Evolutionary conservation across 2,113 vertebrate species (phyloP), one percentile per base, ranked within the genome.

Genomic region (Etia nguti): DNA sequence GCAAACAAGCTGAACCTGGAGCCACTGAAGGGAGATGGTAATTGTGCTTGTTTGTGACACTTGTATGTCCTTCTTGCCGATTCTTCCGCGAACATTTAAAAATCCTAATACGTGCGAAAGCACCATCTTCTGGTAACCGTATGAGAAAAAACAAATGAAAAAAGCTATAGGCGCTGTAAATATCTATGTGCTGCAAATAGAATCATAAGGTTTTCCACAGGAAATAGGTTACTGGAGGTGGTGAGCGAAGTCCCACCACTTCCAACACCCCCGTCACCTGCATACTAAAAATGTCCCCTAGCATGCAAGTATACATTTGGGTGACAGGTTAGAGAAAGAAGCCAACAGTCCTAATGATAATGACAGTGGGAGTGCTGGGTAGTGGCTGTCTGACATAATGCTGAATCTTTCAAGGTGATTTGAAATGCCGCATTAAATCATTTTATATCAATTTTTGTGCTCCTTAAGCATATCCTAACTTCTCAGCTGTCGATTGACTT

Each of bases 211-310:
- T 83, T 90, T 90, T 79, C 85, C 54, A 82, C 85, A 81, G 82
- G 82, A 89, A 89, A 79, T 24, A 83, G 73, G 46, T 86, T 77
- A n/a, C 80, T 59, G 36, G 18, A 65, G 20, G 82, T 85, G 84
- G 80, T 82, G n/a, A 38, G 48, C 5, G 4, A 43, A 57, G 56
- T 26, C 43, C 75, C 6, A 16, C 26, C 20, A 75, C 73, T 77
- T 77, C 46, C 8, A 82, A 10, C 13, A 12, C 46, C 22, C 4
- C 43, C 2, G 2, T 59, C 9, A 57, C 9, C 15, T 8, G 2
- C 31, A 52, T 57, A 43, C 31, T 73, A 22, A 60, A 79, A 50
- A 83, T 29, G 11, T 75, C 26, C 18, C 26, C 34, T 6, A 6
- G 9, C 31, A 20, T 80, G 68, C 34, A 16, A 54, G 55, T 12